phyloP scores from a whole-genome alignment of 2,888 invertebrate genomes.

The Ophion ellenae region DNA sequence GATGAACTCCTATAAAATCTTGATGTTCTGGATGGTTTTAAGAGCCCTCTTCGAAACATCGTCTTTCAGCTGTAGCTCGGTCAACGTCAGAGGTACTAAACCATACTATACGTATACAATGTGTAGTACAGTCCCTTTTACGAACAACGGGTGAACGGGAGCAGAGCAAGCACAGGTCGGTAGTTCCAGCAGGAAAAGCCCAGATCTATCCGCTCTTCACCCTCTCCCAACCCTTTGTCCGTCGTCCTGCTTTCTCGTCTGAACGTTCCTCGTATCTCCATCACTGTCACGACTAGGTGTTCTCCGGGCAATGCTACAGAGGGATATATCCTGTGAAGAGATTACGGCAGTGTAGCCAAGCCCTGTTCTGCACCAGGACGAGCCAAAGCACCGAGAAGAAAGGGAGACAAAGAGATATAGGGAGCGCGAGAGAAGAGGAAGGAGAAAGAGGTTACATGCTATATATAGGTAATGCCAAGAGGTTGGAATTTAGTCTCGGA shows the following conservation, averaged over 20 bases:
- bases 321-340: constrained; percentile 65
- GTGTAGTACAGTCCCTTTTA: constrained; percentile 50
- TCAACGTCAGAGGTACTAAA: constrained; percentile 48
- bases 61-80: constrained; percentile 47
- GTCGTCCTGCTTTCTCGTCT: constrained; percentile 44
- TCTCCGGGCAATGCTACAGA: constrained; percentile 57
- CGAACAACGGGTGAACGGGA: constrained; percentile 28
- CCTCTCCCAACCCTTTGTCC: constrained; percentile 43
- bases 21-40: constrained; percentile 71
- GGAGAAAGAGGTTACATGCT: constrained; percentile 37
- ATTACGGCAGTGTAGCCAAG: constrained; percentile 66
- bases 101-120: constrained; percentile 30
- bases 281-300: constrained; percentile 60
- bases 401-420: constrained; percentile 50
- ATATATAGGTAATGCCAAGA: constrained; percentile 39
- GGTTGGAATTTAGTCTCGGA: constrained; percentile 60
- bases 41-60: constrained; percentile 65
- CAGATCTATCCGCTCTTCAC: constrained; percentile 31
- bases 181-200: constrained; percentile 55
- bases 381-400: constrained; percentile 47
- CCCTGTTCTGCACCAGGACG: constrained; percentile 46
- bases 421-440: constrained; percentile 36
- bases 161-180: constrained; percentile 43
- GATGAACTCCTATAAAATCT: constrained; percentile 81
- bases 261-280: constrained; percentile 53